Evolutionary conservation across 1,140 invertebrate genomes (phyloP).

Genomic region (Amphibalanus amphitrite): DNA sequence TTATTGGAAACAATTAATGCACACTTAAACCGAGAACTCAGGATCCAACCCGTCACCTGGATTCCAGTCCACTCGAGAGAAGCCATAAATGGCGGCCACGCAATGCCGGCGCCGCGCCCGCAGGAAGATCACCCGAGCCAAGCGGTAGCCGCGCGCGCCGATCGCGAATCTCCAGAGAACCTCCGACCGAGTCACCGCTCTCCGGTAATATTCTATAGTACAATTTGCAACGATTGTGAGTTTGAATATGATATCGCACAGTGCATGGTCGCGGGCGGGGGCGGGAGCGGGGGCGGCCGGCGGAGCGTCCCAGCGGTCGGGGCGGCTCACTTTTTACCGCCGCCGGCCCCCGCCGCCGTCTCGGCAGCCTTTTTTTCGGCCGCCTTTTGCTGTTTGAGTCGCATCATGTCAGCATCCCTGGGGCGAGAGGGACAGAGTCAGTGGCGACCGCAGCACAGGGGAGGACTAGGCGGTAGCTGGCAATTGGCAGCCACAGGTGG

Average conservation of each 20-base stretch:
- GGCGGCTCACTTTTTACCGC: background rate
- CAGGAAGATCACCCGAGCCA: too few relatives aligned
- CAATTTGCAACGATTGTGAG: background rate
- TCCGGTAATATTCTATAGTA: background rate
- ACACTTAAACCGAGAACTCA: background rate
- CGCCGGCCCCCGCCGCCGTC: background rate
- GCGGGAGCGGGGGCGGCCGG: too few relatives aligned
- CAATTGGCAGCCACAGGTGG: too few relatives aligned
- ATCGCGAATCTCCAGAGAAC: too few relatives aligned
- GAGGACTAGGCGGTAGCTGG: too few relatives aligned
- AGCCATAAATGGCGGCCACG: background rate
- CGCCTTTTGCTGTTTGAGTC: slow-evolving; percentile 13
- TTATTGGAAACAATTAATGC: background rate
- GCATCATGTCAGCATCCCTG: slow-evolving; percentile 13
- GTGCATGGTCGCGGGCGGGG: background rate
- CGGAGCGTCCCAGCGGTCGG: too few relatives aligned
- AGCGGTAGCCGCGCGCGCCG: too few relatives aligned
- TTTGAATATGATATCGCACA: background rate
- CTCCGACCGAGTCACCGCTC: too few relatives aligned
- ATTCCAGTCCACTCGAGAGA: background rate
- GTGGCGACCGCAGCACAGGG: too few relatives aligned
- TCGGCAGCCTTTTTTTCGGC: slow-evolving; percentile 10
- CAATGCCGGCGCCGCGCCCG: background rate
- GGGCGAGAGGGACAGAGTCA: background rate
- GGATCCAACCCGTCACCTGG: background rate